Base-by-base conservation (phyloP, 2,888 invertebrate species). In the Deilephila porcellus region DNA sequence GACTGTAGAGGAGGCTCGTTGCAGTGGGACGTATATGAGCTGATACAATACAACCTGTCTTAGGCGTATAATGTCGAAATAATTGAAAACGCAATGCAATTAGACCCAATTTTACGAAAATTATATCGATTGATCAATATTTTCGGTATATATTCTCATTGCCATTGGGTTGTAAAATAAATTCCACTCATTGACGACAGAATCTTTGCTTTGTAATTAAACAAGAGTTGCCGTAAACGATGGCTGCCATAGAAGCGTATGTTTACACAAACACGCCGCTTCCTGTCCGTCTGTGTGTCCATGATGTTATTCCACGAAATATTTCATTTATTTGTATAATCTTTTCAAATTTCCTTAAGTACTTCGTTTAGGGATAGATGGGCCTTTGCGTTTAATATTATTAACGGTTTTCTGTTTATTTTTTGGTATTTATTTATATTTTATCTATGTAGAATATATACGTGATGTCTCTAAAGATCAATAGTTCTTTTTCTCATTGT, bases 241-340 rank as follows among this genome's bases (percentile, higher is more conserved):
- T 56, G 64, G 45, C 52, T 67, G 67, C 52, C 67, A 67, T 67
- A 52, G 67, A 29, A 67, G 67, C 67, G 4, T 67, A 20, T 67
- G 11, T 52, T 67, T 67, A 52, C 52, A 67, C 45, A 67, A 67
- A 63, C 20, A 45, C 25, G 25, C 67, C 67, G 67, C 52, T 67
- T 67, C 67, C 67, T 67, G 67, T 52, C 67, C 25, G 25, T 37
- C 17, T 67, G 25, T 52, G 45, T 67, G 45, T 67, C 45, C 6
- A 25, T 17, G 20, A 20, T 67, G 67, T 67, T 67, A 20, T 67
- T 45, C 20, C 45, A 52, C 25, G 67, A 52, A 45, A 67, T 67
- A 67, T 67, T 67, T 67, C 67, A 67, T 67, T 25, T 67, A 67
- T 67, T 67, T 52, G 67, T 67, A 67, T 25, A 52, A 20, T 67